Evolutionary conservation across 2,888 invertebrate species (phyloP).

Genomic region (Agrotis ipsilon): DNA sequence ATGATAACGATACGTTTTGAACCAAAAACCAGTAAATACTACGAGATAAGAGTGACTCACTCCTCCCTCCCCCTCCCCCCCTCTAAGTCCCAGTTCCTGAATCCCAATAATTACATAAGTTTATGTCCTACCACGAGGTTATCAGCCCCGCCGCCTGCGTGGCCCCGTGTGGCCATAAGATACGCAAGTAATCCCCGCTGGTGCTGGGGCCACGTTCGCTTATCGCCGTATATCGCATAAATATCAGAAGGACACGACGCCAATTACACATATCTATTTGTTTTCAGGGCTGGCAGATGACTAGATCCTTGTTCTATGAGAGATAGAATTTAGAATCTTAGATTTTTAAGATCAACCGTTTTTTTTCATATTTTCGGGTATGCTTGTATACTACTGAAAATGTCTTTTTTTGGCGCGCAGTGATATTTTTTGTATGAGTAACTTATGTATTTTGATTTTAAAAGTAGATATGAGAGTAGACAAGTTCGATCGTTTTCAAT

Average conservation of each 20-base stretch:
- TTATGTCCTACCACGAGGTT: constrained; percentile 48
- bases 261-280: constrained; percentile 65
- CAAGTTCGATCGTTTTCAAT: no score
- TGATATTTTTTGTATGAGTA: no score
- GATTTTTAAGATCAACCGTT: no score
- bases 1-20: neutral
- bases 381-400: no score
- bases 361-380: neutral
- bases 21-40: constrained; percentile 31
- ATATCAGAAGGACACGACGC: constrained; percentile 65
- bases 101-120: constrained; percentile 60
- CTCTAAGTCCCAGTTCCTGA: constrained; percentile 39
- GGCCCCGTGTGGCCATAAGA: constrained; percentile 54
- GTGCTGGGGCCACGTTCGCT: constrained; percentile 38
- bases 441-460: no score
- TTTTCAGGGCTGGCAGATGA: constrained; percentile 57
- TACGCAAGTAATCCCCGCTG: constrained; percentile 52
- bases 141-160: constrained; percentile 48
- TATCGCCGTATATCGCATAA: constrained; percentile 66
- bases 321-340: neutral
- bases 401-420: neutral
- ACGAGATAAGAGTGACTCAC: constrained; percentile 33
- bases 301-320: neutral
- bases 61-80: neutral
- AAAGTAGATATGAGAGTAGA: no score